A percentile compares a stretch with the other conserved stretches of the same genome.
Evolutionary conservation across 2,797 vertebrate species (phyloP).

Genomic region (Nyctalus aviator): DNA sequence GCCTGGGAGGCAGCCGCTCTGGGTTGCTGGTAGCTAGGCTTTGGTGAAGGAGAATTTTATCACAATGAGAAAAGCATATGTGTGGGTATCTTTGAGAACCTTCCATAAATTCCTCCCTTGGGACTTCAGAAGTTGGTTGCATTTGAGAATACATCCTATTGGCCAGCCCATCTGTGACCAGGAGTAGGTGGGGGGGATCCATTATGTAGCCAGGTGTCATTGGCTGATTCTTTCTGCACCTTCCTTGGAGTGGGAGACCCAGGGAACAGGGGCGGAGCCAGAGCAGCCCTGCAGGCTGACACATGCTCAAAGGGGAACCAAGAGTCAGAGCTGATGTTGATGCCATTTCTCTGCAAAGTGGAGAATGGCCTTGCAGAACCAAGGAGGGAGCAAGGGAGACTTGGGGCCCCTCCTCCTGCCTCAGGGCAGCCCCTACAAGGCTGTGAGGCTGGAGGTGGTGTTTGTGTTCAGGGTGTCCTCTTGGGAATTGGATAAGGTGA

Average conservation of each 20-base stretch:
- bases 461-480: constrained; percentile 57
- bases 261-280: neutral
- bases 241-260: neutral
- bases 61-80: neutral
- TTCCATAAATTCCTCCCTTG: neutral
- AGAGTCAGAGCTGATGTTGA: constrained; percentile 20
- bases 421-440: constrained; percentile 80
- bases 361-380: constrained; percentile 56
- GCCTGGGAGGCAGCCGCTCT: neutral
- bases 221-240: too few species aligned
- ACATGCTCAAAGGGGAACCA: constrained; percentile 46
- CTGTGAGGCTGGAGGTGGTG: constrained; percentile 77
- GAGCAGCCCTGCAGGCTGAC: neutral
- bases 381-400: neutral
- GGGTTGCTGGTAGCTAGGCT: neutral
- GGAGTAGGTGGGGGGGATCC: neutral
- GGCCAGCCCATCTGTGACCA: neutral
- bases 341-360: constrained; percentile 41
- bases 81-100: neutral
- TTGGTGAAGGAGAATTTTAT: neutral
- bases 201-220: neutral
- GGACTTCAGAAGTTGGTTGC: neutral
- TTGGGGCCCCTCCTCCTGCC: neutral
- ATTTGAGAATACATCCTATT: neutral
- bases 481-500: constrained; percentile 31